phyloP scores from a whole-genome alignment of 2,888 invertebrate species.

The Stenichneumon culpator region DNA sequence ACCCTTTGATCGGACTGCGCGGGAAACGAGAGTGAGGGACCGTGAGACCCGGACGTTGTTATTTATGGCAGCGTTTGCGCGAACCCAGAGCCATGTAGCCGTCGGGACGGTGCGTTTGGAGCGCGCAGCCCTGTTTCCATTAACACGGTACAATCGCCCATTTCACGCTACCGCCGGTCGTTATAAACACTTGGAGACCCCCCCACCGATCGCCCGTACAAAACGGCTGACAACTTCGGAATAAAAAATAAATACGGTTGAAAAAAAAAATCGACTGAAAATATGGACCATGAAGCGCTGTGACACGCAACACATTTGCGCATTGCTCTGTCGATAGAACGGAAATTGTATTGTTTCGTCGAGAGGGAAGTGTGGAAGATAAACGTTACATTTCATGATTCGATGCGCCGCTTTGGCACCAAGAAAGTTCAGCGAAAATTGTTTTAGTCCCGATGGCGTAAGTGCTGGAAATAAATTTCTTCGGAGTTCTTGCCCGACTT shows the following conservation, averaged over 20 bases:
- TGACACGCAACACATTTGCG: neutral
- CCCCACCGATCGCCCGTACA: neutral
- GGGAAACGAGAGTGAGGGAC: neutral
- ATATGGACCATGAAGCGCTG: neutral
- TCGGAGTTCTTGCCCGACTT: neutral
- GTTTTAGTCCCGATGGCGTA: neutral
- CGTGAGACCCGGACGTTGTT: slow-evolving; percentile 36
- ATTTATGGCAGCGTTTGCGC: slow-evolving; percentile 44
- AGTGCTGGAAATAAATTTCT: neutral
- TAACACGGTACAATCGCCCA: slow-evolving; percentile 38
- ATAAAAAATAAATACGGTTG: neutral
- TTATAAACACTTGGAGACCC: slow-evolving; percentile 23
- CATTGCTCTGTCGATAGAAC: neutral
- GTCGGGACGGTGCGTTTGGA: neutral
- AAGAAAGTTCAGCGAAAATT: neutral
- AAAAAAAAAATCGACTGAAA: neutral
- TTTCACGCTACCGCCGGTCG: slow-evolving; percentile 15
- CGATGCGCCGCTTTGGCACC: neutral
- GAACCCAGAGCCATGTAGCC: slow-evolving; percentile 12
- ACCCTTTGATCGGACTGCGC: slow-evolving; percentile 40
- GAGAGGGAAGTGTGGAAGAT: neutral
- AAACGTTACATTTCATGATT: neutral
- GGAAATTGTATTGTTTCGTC: neutral
- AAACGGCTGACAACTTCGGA: neutral
- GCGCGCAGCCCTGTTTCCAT: slow-evolving; percentile 37